Conservation (phyloP, 1,140 invertebrate species). For the Chironomus striatipennis region DNA sequence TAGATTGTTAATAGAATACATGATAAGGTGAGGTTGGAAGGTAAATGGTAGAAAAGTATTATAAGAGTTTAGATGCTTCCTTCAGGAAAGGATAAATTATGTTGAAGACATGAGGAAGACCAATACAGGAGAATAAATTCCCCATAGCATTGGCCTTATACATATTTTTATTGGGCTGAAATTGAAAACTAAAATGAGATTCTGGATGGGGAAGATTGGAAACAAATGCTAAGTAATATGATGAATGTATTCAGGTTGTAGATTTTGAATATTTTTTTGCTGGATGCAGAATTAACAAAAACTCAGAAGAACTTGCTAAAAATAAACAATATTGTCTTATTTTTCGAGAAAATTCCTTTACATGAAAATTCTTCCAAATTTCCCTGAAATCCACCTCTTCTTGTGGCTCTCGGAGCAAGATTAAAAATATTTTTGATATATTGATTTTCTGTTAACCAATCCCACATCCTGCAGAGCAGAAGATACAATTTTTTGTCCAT, state of each 20-base stretch:
- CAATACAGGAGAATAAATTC: neutral
- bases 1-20: conserved; percentile 9
- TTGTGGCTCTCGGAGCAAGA: neutral
- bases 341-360: too few relatives aligned
- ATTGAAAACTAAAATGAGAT: too few relatives aligned
- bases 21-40: conserved; percentile 6
- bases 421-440: conserved; percentile 6
- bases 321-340: too few relatives aligned
- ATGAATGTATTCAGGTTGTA: too few relatives aligned
- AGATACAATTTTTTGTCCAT: neutral
- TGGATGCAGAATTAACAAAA: too few relatives aligned
- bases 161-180: neutral
- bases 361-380: neutral
- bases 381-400: neutral
- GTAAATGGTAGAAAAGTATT: neutral
- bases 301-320: too few relatives aligned
- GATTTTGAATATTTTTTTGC: too few relatives aligned
- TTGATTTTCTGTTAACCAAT: neutral
- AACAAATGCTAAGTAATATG: too few relatives aligned
- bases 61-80: neutral
- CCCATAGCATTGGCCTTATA: neutral
- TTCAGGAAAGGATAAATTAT: conserved; percentile 7
- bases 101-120: neutral
- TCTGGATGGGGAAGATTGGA: too few relatives aligned
- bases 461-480: neutral